Base-by-base conservation (phyloP, 2,797 vertebrate species). In the Lindbergichthys nudifrons region DNA sequence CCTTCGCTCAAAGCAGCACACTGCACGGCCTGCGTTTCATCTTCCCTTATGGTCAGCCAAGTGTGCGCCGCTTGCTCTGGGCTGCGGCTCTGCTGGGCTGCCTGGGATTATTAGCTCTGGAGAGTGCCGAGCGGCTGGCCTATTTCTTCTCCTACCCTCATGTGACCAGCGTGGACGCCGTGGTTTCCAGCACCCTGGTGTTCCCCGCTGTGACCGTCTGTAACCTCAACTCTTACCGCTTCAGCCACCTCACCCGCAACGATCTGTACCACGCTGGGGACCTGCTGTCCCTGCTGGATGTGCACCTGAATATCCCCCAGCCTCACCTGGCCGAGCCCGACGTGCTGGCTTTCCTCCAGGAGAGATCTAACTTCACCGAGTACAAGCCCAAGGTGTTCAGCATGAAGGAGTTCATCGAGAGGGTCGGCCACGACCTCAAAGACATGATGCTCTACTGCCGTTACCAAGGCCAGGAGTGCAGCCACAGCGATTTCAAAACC, bases 361-460 rank as follows among this genome's bases (percentile, higher is more conserved):
- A 98, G 70, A 97, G 95, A 77, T 93, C 97, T 88, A 97, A 98
- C 94, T 99, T 99, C 90, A 97, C 95, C 18, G 95, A 96, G 80
- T 99, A 99, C 86, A 96, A 94, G 79, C 97, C 98, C 53, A 97
- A 96, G 82, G 91, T 96, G 47, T 99, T 99, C 94, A 97, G 95
- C 94, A 99, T 99, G 98, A 95, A 94, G 82, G 98, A 99, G 93
- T 99, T 99, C 92, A 93, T 96, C 9, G 96, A 97, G 0, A 93
- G 98, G 0, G 97, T 98, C 41, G 98, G 98, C 73, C 98, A 99
- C 0, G 97, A 98, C 92, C 94, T 99, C 73, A 95, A 96, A 88
- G 98, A 99, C 86, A 99, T 99, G 98, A 96, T 99, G 96, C 95
- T 99, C 10, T 98, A 97, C 90, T 99, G 98, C 90, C 97, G 97